Evolutionary conservation across 2,888 invertebrate genomes (phyloP), one percentile per base, ranked within the genome.

Genomic region (Podotricha telesiphe): DNA sequence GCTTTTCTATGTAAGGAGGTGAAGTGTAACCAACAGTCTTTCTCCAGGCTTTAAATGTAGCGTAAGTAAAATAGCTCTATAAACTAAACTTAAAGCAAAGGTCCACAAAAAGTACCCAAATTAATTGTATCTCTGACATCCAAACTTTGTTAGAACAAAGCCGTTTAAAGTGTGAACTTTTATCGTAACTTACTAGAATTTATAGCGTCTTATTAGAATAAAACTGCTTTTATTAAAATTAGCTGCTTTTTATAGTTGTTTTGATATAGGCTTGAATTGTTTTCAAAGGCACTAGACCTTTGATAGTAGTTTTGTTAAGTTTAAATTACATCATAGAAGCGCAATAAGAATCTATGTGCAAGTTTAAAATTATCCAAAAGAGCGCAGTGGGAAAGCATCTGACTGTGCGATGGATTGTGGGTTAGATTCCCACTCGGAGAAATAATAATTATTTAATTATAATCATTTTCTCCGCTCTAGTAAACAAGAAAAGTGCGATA

Each of bases 71-170:
- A 34, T 11, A 34, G 1, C 55, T 55, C 11, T 37, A 34, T 11
- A 19, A 55, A 55, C 17, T 55, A 34, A 53, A 17, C 34, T 55
- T 45, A 45, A 59, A 59, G 42, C n/a, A 20, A 11, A 45, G 42
- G 45, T 45, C 59, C 17, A 17, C 45, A 59, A 59, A 59, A 59
- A 59, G 59, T 59, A 59, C 22, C 45, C 42, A 45, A 22, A 59
- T 59, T 59, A 59, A 63, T 71, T 72, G 48, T 65, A 58, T 65
- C 62, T 48, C 47, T 45, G 48, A 66, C 48, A 34, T 53, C 22
- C 22, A 65, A 66, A 65, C 67, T 71, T 65, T 61, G 66, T 66
- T 68, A 40, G 48, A 69, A 73, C 71, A 67, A 73, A 69, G 73
- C 51, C 50, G 50, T 69, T 69, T 73, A 68, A 71, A 71, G 67